A percentile compares a stretch with the other conserved stretches of the same genome.
Evolutionary conservation across 2,888 invertebrate genomes (phyloP).

Genomic region (Cosmopolites sordidus): DNA sequence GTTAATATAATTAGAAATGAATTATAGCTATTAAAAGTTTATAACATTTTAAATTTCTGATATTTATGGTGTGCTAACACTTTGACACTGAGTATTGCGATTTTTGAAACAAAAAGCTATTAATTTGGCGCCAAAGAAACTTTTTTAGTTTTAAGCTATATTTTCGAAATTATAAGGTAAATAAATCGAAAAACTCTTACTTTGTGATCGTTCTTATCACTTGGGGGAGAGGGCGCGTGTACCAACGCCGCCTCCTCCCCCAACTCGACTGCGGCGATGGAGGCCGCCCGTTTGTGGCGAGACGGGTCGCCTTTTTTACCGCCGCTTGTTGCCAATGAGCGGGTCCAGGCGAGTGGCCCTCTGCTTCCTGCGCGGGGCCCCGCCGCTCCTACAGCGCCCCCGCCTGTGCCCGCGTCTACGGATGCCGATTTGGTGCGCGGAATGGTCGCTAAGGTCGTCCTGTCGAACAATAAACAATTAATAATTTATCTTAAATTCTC

Average conservation of each 20-base stretch:
- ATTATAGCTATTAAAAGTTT: too few species aligned
- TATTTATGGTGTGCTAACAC: too few species aligned
- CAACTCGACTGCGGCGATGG: constrained; percentile 45
- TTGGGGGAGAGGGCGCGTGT: constrained; percentile 55
- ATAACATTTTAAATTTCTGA: too few species aligned
- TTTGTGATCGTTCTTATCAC: constrained; percentile 37
- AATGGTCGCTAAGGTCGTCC: constrained; percentile 27
- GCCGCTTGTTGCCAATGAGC: constrained; percentile 54
- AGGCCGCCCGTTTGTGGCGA: constrained; percentile 32
- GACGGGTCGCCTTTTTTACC: constrained; percentile 49
- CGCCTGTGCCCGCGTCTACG: constrained; percentile 47
- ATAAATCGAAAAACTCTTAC: neutral
- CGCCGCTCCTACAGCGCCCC: constrained; percentile 6
- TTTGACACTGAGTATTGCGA: too few species aligned
- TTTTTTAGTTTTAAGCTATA: too few species aligned
- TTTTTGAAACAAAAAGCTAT: too few species aligned
- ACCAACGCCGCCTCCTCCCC: constrained; percentile 53
- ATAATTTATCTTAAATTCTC: too few species aligned
- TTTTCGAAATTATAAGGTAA: too few species aligned
- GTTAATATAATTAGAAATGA: too few species aligned
- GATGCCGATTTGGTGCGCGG: constrained; percentile 25
- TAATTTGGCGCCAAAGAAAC: too few species aligned
- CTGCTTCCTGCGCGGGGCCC: constrained; percentile 2
- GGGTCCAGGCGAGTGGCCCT: constrained; percentile 35
- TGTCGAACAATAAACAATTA: too few species aligned